phyloP scores from a whole-genome alignment of 1,140 invertebrate species.

The Andrena cerasifolii region DNA sequence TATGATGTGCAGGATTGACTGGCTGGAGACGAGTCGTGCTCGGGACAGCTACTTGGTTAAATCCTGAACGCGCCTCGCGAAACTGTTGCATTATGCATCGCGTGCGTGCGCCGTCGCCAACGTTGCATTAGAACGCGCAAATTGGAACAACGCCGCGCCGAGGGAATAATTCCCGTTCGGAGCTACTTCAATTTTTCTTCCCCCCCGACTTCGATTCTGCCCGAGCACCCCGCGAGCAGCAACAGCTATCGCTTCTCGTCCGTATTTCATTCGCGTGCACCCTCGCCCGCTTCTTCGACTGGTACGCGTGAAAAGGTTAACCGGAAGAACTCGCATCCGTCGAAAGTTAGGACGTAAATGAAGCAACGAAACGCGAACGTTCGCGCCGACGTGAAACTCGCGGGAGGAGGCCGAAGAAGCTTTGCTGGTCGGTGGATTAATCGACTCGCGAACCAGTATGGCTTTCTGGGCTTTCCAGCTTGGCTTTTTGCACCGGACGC shows the following conservation, averaged over 20 bases:
- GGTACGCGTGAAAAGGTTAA: conserved; percentile 5
- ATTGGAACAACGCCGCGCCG: conserved; percentile 31
- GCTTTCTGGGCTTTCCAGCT: background rate
- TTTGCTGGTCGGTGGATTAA: background rate
- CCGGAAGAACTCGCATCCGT: conserved; percentile 18
- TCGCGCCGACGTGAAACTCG: background rate
- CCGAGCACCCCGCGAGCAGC: no score
- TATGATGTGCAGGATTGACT: background rate
- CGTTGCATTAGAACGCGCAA: conserved; percentile 35
- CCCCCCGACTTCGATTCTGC: no score
- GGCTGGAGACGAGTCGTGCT: background rate
- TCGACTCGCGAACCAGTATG: background rate
- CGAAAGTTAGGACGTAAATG: conserved; percentile 2
- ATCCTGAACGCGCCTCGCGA: conserved; percentile 16
- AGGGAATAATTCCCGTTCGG: background rate
- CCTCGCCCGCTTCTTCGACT: no score
- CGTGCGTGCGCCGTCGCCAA: conserved; percentile 18
- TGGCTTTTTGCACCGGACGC: background rate
- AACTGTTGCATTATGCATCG: conserved; percentile 59
- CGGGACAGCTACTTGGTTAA: conserved; percentile 24
- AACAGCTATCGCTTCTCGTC: background rate
- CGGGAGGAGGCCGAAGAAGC: no score
- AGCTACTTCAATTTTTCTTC: conserved; percentile 6
- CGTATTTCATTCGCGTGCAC: background rate
- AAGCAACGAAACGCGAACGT: conserved; percentile 24